Evolutionary conservation across 2,888 invertebrate genomes (phyloP).

Genomic region (Pachliopta kotzebuea): DNA sequence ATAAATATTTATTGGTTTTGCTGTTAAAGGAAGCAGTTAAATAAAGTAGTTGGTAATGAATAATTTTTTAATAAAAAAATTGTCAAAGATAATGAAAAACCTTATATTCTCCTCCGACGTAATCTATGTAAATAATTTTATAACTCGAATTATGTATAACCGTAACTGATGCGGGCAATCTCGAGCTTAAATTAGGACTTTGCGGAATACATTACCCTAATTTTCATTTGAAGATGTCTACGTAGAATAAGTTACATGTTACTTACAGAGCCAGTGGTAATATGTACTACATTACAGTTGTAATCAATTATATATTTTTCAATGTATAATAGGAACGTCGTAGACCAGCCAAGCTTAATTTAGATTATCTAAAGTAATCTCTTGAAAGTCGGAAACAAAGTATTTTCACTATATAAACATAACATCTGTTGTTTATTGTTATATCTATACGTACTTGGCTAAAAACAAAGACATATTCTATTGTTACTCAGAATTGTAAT

Average conservation of each 20-base stretch:
- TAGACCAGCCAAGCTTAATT: too few species aligned
- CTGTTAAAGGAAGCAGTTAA: too few species aligned
- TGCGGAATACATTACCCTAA: constrained; percentile 5
- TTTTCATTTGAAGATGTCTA: not conserved
- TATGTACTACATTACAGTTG: not conserved
- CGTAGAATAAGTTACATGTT: not conserved
- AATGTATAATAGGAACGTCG: too few species aligned
- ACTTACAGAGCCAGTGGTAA: not conserved
- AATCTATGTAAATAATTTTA: constrained; percentile 3
- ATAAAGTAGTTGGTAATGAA: too few species aligned
- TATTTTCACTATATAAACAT: too few species aligned
- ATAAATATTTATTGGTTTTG: too few species aligned
- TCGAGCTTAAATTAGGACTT: constrained; percentile 7
- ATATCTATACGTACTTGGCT: too few species aligned
- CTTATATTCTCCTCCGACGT: not conserved
- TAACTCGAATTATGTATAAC: not conserved
- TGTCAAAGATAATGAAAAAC: not conserved
- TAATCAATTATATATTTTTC: not conserved
- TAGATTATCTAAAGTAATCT: too few species aligned
- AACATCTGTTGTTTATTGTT: too few species aligned
- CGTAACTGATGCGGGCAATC: not conserved
- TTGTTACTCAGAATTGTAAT: too few species aligned
- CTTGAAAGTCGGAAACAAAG: too few species aligned
- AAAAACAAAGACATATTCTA: too few species aligned
- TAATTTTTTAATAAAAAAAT: not conserved